phyloP scores from a whole-genome alignment of 2,113 vertebrate species.

The Neomonachus schauinslandi region DNA sequence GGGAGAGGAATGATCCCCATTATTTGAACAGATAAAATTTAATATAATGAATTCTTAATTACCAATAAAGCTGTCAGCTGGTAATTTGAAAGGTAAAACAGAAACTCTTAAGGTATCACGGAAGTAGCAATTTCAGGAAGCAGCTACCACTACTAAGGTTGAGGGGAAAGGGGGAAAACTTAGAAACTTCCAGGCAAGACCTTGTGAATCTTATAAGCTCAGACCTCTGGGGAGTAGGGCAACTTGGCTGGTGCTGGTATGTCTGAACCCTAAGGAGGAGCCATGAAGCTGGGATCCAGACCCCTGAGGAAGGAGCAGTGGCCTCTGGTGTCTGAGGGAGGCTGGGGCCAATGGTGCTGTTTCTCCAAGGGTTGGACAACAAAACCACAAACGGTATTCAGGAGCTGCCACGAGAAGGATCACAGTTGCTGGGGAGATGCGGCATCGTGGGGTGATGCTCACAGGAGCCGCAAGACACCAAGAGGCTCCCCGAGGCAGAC shows the following conservation, averaged over 20 bases:
- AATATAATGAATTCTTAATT: background rate
- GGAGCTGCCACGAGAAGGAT: background rate
- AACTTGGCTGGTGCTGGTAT: rapidly evolving
- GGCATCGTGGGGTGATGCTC: background rate
- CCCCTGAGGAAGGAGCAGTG: background rate
- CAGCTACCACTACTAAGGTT: background rate
- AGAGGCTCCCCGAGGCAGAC: rapidly evolving
- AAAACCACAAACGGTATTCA: background rate
- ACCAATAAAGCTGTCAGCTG: background rate
- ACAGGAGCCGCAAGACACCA: background rate
- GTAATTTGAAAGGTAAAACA: background rate
- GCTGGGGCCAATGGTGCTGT: rapidly evolving
- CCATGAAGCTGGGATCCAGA: background rate
- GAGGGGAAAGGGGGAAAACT: background rate
- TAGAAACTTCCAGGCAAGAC: background rate
- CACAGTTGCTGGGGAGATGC: too few relatives aligned
- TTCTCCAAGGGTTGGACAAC: background rate
- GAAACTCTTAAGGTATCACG: background rate
- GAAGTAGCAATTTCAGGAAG: background rate
- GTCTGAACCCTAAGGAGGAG: background rate
- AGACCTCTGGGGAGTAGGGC: background rate
- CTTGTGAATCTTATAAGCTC: too few relatives aligned
- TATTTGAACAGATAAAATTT: background rate
- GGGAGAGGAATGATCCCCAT: background rate
- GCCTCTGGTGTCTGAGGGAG: background rate